Evolutionary conservation across 92 coral and sea anemone genomes (phyloP).

Genomic region (Bergia puertoricense): DNA sequence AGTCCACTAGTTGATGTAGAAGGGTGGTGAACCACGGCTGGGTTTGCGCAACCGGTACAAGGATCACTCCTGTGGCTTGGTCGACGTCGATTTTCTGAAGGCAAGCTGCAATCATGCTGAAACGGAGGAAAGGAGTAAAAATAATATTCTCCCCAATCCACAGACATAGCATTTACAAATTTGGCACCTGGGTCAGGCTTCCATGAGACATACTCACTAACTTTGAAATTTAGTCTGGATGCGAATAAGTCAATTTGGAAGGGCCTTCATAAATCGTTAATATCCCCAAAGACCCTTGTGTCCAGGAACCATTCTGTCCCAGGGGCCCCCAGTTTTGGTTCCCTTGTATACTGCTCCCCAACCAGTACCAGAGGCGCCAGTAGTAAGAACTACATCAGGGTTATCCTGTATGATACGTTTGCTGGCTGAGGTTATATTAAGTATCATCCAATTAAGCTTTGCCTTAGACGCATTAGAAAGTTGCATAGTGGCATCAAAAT

Average conservation of each 20-base stretch:
- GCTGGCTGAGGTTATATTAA: neutral
- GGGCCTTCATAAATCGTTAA: constrained; percentile 36
- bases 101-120: neutral
- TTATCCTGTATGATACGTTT: neutral
- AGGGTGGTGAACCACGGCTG: constrained; percentile 32
- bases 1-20: no score
- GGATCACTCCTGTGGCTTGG: neutral
- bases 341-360: neutral
- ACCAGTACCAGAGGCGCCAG: neutral
- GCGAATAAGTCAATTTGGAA: constrained; percentile 52
- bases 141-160: neutral
- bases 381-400: neutral
- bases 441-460: neutral
- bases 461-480: neutral
- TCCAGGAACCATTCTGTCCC: constrained; percentile 23
- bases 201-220: neutral
- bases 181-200: neutral
- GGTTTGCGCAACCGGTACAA: neutral
- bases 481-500: neutral
- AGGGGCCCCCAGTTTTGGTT: neutral
- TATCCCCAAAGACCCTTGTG: constrained; percentile 40
- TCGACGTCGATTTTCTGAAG: neutral
- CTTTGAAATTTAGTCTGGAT: neutral
- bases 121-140: constrained; percentile 9
- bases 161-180: neutral